Evolutionary conservation across 2,888 invertebrate species (phyloP).

Genomic region (Malthinus flaveolus): DNA sequence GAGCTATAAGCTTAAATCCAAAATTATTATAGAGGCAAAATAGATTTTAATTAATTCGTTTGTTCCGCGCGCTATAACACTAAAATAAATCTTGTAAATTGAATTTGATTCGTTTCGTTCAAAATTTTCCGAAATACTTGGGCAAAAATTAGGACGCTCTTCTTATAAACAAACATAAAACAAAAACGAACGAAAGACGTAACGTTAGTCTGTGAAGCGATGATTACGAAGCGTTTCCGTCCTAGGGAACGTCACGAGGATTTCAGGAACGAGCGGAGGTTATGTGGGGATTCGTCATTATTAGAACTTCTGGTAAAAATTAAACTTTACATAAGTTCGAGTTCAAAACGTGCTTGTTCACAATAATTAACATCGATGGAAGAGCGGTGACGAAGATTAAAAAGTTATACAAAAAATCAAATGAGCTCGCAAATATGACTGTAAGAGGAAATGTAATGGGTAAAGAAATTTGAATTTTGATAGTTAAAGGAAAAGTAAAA

Average conservation of each 20-base stretch:
- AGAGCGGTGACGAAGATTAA: no score
- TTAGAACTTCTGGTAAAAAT: conserved; percentile 1
- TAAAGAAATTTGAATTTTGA: no score
- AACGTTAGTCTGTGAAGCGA: no score
- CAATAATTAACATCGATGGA: background rate
- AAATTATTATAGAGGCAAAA: conserved; percentile 33
- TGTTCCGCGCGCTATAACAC: conserved; percentile 3
- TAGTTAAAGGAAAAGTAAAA: no score
- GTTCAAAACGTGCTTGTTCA: conserved; percentile 2
- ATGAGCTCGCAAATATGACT: no score
- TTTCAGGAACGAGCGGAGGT: background rate
- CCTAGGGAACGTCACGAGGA: conserved; percentile 2
- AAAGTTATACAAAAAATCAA: no score
- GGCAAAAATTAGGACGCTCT: no score
- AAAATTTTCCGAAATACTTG: no score
- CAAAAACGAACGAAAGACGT: no score
- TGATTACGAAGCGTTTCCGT: background rate
- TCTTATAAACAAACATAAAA: no score
- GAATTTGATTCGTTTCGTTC: background rate
- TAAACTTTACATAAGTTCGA: background rate
- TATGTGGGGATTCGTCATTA: no score
- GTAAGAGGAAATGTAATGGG: no score
- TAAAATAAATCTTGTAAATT: background rate
- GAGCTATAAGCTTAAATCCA: conserved; percentile 34
- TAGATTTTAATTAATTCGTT: conserved; percentile 29